phyloP scores from a whole-genome alignment of 2,797 vertebrate species.

The Discoglossus pictus region DNA sequence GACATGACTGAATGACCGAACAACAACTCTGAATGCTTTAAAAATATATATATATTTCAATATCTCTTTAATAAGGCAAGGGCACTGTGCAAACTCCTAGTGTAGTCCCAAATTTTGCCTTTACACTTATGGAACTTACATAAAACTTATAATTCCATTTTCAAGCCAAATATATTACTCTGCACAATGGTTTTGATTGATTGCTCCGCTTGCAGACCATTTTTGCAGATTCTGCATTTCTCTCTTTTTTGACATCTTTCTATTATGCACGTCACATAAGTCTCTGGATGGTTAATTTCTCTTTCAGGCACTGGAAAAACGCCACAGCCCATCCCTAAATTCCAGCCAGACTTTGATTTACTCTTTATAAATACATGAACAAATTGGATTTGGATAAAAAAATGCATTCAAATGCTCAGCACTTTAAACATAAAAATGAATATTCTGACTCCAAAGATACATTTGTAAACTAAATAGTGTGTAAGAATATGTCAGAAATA shows the following conservation, averaged over 20 bases:
- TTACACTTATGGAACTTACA: background rate
- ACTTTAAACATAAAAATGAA: slow-evolving; percentile 44
- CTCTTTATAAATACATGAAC: slow-evolving; percentile 41
- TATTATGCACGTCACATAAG: slow-evolving; percentile 42
- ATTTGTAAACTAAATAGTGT: slow-evolving; percentile 37
- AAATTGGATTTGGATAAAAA: slow-evolving; percentile 48
- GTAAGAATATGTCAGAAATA: slow-evolving; percentile 40
- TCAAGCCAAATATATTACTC: slow-evolving; percentile 7
- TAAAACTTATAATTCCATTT: slow-evolving; percentile 4
- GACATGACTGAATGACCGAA: no score
- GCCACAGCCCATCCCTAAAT: slow-evolving; percentile 30
- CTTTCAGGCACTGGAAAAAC: slow-evolving; percentile 36
- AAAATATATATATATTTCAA: no score
- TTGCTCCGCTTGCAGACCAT: slow-evolving; percentile 10
- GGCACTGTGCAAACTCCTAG: background rate
- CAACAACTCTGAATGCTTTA: no score
- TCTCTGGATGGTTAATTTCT: slow-evolving; percentile 35
- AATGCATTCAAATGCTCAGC: slow-evolving; percentile 37
- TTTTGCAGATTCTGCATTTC: slow-evolving; percentile 31
- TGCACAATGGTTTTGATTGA: slow-evolving; percentile 12
- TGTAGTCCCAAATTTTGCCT: background rate
- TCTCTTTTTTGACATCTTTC: slow-evolving; percentile 29
- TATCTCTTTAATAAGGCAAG: no score
- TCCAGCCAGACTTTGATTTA: slow-evolving; percentile 41
- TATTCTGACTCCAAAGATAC: slow-evolving; percentile 38